Base-by-base conservation (phyloP, 2,797 vertebrate genomes). In the Sphenodon punctatus region DNA sequence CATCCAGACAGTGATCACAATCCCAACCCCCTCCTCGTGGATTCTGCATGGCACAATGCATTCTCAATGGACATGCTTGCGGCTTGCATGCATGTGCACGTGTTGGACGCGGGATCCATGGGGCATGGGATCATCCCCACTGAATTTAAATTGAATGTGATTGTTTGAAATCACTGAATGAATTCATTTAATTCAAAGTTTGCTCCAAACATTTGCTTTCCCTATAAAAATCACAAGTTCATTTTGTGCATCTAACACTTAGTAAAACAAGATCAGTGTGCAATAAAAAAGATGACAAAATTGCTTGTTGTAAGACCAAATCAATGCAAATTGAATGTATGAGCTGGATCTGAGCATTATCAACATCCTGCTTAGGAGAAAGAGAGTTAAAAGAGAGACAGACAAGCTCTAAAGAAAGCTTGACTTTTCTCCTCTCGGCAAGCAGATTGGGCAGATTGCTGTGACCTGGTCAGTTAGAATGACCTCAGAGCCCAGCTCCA, bases 311-410 rank as follows among this genome's bases (percentile, higher is more conserved):
- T 25, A 70, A 45, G 12, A 13, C 16, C 13, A 32, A 36, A 8
- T n/a, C 3, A 67, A 7, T 55, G 48, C 55, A 30, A 41, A 55
- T 5, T 67, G 12, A 9, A 72, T 41, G 36, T 39, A 64, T 73
- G 36, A 13, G 25, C 48, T 49, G 25, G 56, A 56, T 13, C 56
- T 34, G 30, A 34, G 13, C 6, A 30, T 27, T 49, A 27, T 10
- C 20, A 53, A 27, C 10, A 4, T 56, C 36, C 46, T 49, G 30
- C 17, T n/a, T 15, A 8, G 56, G 10, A 48, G 36, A 45, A 11
- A 11, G 3, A 75, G 14, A 14, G 46, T 9, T 4, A n/a, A 61
- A 32, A 9, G 25, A 56, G 1, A 1, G 4, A 20, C 25, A 8
- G 20, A 9, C 25, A 32, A 51, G 32, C 3, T 27, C 32, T 72